Conservation (phyloP, 2,797 vertebrate genomes). For the Morus bassanus region DNA sequence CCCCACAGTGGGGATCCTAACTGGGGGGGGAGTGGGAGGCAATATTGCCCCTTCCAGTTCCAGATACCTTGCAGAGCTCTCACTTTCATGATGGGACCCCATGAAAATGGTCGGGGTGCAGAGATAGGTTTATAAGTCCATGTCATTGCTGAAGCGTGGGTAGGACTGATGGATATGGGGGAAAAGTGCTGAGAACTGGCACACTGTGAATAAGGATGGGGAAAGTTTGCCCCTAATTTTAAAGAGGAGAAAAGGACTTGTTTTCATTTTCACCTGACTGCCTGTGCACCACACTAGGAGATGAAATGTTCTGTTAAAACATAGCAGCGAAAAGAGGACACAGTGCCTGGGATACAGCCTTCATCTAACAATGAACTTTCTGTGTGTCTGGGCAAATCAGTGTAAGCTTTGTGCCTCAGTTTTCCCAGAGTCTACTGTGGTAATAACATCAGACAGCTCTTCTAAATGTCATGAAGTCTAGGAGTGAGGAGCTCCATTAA, state of each 20-base stretch:
- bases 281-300: rapidly evolving
- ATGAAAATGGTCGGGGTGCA: neutral
- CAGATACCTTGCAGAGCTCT: neutral
- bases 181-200: neutral
- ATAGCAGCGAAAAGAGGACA: neutral
- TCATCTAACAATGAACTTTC: neutral
- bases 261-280: neutral
- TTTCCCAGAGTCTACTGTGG: neutral
- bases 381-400: constrained; percentile 37
- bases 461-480: neutral
- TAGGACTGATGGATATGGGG: neutral
- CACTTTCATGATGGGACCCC: neutral
- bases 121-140: neutral
- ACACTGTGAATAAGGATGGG: neutral
- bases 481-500: neutral
- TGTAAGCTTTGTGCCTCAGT: constrained; percentile 38
- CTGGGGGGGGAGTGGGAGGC: too few species aligned
- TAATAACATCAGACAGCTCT: constrained; percentile 32
- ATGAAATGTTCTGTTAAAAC: neutral
- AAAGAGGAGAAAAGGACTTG: neutral
- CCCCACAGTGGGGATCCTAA: neutral
- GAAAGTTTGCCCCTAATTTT: neutral
- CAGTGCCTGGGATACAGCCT: neutral
- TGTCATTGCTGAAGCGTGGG: neutral
- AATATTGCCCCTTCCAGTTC: neutral